Base-by-base conservation (phyloP, 2,888 invertebrate genomes). In the Protodeltote pygarga region DNA sequence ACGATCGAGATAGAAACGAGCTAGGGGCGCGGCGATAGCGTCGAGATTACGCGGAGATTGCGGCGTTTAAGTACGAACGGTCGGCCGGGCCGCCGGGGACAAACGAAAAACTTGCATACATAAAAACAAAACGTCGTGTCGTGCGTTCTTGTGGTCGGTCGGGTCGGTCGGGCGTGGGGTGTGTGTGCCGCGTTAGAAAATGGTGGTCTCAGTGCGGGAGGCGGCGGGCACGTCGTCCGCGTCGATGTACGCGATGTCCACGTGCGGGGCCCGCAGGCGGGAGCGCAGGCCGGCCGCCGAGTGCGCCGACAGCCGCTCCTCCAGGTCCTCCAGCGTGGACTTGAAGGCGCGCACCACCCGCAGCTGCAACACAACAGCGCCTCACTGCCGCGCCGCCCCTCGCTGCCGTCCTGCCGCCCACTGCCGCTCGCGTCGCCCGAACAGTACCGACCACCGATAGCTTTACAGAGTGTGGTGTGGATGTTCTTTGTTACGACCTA, bases 281-380 rank as follows among this genome's bases (percentile, higher is more conserved):
- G 95, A 96, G 94, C 97, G 97, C 93, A 97, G 95, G 90, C 97
- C 97, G 93, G 97, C 97, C 92, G 97, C 95, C 94, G 98, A 98
- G 95, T 98, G 98, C 93, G 98, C 96, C 92, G 98, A 98, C 92
- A 99, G 97, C 83, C 98, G 96, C 94, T 99, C 99, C 94, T 98
- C 99, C 94, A 99, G 94, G 94, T 99, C 99, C 95, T 99, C 99
- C 95, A 99, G 95, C 87, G 97, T 98, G 85, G 98, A 98, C 94
- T 97, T 98, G 97, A 99, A 99, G 91, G 99, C 99, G 94, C 98
- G 97, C 94, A 99, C 98, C 93, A 99, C 99, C 93, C 99, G 98
- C 94, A 99, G 96, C 99, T 99, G 98, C 94, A 97, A 97, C 95
- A 94, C 81, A 64, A 57, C 35, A 25, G 39, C 6, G 54, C 54